Evolutionary conservation across 2,797 vertebrate genomes (phyloP).

Genomic region (Hydrocynus forskahlii): DNA sequence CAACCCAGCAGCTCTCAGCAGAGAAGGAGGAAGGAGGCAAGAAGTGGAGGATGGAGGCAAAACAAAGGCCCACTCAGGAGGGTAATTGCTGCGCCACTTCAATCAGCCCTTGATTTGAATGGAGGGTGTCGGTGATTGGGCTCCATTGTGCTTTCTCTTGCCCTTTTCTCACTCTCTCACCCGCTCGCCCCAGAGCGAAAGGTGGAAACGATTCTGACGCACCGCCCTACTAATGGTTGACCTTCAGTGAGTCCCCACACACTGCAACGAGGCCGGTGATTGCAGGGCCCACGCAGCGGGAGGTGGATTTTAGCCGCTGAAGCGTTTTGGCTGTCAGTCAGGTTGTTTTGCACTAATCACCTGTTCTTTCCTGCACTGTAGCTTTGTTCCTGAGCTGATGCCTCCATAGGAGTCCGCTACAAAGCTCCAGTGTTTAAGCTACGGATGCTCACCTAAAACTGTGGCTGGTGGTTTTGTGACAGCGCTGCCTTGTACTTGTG

Average conservation of each 20-base stretch:
- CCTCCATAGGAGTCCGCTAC: background rate
- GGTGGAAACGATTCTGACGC: slow-evolving; percentile 16
- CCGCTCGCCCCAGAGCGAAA: slow-evolving; percentile 5
- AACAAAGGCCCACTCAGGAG: slow-evolving; percentile 56
- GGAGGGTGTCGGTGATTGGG: slow-evolving; percentile 55
- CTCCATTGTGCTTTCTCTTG: slow-evolving; percentile 53
- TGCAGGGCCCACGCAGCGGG: slow-evolving; percentile 35
- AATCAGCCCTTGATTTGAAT: slow-evolving; percentile 66
- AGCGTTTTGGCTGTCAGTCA: slow-evolving; percentile 2
- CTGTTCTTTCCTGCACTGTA: slow-evolving; percentile 11
- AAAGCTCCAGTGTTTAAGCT: background rate
- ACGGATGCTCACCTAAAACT: too few relatives aligned
- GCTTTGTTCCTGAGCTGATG: background rate
- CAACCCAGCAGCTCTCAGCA: slow-evolving; percentile 38
- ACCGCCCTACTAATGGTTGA: slow-evolving; percentile 47
- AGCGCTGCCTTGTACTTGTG: background rate
- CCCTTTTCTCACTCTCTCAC: slow-evolving; percentile 12
- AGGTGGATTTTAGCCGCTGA: background rate
- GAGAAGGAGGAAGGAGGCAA: slow-evolving; percentile 29
- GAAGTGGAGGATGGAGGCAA: slow-evolving; percentile 32
- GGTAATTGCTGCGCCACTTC: slow-evolving; percentile 61
- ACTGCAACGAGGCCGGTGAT: slow-evolving; percentile 24
- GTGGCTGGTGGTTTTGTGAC: background rate
- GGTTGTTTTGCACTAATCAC: slow-evolving; percentile 33
- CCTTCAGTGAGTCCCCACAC: slow-evolving; percentile 41